These are phyloP conservation scores for Stomatorhinus walkeri DNA, from an alignment of 2,797 vertebrate genomes.

Conservation along the genomic window DNA sequence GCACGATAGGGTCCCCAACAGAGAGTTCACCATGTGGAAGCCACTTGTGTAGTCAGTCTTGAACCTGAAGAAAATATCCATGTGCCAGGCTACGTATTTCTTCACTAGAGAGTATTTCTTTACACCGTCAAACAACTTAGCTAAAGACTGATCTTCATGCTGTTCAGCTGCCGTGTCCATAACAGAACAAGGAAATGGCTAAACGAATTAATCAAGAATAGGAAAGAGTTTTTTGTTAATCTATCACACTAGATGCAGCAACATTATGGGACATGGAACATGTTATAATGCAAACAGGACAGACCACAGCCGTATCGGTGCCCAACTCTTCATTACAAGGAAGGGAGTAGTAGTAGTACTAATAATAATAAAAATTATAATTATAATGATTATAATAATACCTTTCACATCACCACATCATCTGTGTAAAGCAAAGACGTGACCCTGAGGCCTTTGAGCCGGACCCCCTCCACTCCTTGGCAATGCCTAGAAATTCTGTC, in stretches of 20 bases:
- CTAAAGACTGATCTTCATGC: too few species aligned
- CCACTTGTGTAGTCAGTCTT: neutral
- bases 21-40: neutral
- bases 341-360: neutral
- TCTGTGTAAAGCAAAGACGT: too few species aligned
- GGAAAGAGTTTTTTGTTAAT: neutral
- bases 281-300: neutral
- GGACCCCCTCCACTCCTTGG: too few species aligned
- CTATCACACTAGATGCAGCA: neutral
- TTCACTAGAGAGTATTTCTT: neutral
- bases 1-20: neutral
- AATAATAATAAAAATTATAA: neutral
- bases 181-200: neutral
- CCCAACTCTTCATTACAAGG: neutral
- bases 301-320: neutral
- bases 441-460: too few species aligned
- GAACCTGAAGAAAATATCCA: neutral
- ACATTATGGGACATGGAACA: neutral
- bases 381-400: neutral
- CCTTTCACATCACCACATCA: neutral
- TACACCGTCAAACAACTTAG: neutral
- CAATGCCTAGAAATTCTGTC: too few species aligned
- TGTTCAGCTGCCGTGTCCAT: neutral
- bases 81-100: neutral
- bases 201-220: neutral